Conservation (phyloP, 2,113 vertebrate genomes). For the Acanthochromis polyacanthus region DNA sequence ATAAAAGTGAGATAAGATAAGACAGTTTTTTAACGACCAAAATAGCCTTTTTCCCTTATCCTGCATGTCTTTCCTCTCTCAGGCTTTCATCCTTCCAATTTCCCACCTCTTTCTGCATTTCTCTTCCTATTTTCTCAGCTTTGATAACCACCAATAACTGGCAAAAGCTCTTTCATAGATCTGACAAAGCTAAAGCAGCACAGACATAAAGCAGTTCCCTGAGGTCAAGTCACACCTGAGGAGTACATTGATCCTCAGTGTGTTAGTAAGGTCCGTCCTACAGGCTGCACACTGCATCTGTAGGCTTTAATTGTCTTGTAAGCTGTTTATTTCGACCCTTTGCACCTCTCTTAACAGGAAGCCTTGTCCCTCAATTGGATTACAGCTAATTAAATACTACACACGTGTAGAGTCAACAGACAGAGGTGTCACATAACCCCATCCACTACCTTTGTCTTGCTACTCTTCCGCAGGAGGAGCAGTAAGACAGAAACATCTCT, state of each 20-base stretch:
- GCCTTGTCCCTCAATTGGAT: constrained; percentile 77
- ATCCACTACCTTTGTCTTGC: constrained; percentile 7
- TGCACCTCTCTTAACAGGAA: constrained; percentile 79
- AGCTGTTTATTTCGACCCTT: constrained; percentile 80
- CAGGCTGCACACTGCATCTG: constrained; percentile 42
- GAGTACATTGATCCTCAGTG: constrained; percentile 33
- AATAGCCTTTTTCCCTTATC: constrained; percentile 51
- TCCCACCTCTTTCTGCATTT: background rate
- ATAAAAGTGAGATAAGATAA: constrained; percentile 62
- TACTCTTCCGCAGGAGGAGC: constrained; percentile 6
- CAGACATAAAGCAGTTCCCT: constrained; percentile 7
- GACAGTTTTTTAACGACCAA: constrained; percentile 36
- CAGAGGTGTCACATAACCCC: constrained; percentile 50
- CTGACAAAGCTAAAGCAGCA: constrained; percentile 22
- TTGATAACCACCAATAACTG: constrained; percentile 40
- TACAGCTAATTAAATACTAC: constrained; percentile 80
- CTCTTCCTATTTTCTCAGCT: constrained; percentile 26
- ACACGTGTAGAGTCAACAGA: constrained; percentile 72
- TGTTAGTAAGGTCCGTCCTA: constrained; percentile 51
- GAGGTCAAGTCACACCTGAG: constrained; percentile 56
- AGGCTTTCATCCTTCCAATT: constrained; percentile 38
- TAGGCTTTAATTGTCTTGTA: constrained; percentile 69
- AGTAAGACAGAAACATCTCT: background rate
- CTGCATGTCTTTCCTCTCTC: constrained; percentile 35
- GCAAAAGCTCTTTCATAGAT: constrained; percentile 32